Conservation (phyloP, 1,140 invertebrate genomes). For the Antheraea pernyi region DNA sequence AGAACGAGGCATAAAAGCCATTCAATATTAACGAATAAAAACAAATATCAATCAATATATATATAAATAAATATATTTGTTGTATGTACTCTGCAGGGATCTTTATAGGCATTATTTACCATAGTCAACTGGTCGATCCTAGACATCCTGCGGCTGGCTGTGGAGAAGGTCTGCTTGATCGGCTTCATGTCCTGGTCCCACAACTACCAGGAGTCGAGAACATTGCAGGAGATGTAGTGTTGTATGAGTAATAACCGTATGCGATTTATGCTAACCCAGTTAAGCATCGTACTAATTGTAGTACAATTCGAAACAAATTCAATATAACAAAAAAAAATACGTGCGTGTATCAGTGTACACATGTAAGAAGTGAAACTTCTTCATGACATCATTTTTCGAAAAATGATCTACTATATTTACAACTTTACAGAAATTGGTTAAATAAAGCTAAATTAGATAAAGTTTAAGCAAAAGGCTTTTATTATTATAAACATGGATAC, state of each 20-base stretch:
- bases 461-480: no score
- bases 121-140: conserved; percentile 88
- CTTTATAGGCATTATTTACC: conserved; percentile 38
- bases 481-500: no score
- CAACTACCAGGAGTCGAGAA: conserved; percentile 79
- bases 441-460: no score
- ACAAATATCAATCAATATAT: neutral
- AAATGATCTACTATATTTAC: neutral
- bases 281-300: neutral
- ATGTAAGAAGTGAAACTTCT: no score
- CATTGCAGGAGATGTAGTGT: conserved; percentile 35
- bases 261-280: conserved; percentile 32
- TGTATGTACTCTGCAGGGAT: neutral
- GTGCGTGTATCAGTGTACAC: no score
- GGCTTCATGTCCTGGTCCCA: conserved; percentile 93
- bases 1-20: no score
- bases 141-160: conserved; percentile 87
- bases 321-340: neutral
- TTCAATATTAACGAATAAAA: neutral
- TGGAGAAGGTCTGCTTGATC: conserved; percentile 87
- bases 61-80: neutral
- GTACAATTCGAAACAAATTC: neutral
- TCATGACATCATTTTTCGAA: no score
- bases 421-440: no score
- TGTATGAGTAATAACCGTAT: conserved; percentile 20